Conservation (phyloP, 2,113 vertebrate species). For the Bos javanicus region DNA sequence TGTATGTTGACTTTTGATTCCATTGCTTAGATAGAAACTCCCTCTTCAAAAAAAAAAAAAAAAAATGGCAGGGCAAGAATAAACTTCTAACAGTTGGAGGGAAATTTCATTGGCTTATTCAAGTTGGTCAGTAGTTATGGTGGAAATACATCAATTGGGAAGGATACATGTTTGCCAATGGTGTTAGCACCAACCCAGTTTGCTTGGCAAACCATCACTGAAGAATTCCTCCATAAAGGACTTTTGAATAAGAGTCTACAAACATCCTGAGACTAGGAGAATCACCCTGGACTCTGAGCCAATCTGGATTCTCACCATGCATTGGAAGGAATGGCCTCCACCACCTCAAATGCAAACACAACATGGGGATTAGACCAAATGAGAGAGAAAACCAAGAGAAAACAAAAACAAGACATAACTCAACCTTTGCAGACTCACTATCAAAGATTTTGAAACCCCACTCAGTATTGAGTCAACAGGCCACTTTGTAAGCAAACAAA, state of each 20-base stretch:
- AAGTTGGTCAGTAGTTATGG: neutral
- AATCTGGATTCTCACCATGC: neutral
- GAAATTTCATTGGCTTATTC: neutral
- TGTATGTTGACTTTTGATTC: conserved; percentile 18
- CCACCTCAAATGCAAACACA: neutral
- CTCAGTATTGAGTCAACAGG: neutral
- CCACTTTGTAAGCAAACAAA: neutral
- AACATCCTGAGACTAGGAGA: neutral
- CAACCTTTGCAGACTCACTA: neutral
- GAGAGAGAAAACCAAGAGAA: neutral
- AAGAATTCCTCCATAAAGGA: neutral
- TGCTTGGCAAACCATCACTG: neutral
- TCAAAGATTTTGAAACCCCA: neutral
- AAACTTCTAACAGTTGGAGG: neutral
- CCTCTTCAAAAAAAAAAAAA: neutral
- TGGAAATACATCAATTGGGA: neutral
- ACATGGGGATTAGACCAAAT: neutral
- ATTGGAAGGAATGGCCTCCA: neutral
- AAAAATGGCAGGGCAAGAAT: neutral
- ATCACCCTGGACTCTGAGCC: neutral
- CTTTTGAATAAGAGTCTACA: neutral
- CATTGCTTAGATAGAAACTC: neutral
- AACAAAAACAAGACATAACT: neutral
- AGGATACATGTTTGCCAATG: neutral
- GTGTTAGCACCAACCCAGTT: neutral